A percentile compares a stretch with the other conserved stretches of the same genome.
phyloP scores from a whole-genome alignment of 2,888 invertebrate species.

The Cylindroiulus punctatus region DNA sequence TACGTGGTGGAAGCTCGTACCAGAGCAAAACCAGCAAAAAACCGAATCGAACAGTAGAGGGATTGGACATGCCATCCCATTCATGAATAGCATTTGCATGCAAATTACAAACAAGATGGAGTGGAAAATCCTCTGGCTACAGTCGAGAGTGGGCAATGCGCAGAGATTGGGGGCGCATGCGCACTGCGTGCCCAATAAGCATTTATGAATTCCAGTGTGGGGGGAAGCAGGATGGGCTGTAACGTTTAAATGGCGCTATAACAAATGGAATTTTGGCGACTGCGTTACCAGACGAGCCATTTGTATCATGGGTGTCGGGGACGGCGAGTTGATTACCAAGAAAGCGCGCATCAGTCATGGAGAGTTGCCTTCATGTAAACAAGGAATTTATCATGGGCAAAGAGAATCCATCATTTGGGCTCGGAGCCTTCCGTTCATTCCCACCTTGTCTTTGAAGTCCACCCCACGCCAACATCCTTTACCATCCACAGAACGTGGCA shows the following conservation, averaged over 20 bases:
- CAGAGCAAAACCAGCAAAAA: neutral
- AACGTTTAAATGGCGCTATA: neutral
- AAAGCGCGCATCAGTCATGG: constrained; percentile 53
- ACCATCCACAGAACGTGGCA: neutral
- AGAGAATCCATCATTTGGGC: constrained; percentile 53
- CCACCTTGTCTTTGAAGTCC: constrained; percentile 36
- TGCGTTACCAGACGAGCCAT: constrained; percentile 49
- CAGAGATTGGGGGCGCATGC: constrained; percentile 25
- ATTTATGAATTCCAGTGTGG: constrained; percentile 17
- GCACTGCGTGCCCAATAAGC: neutral
- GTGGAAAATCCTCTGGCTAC: constrained; percentile 9
- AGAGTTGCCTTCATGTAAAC: constrained; percentile 55
- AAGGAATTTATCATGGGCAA: constrained; percentile 54
- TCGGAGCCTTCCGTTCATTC: neutral
- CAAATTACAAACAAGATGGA: constrained; percentile 29
- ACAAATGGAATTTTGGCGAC: constrained; percentile 55
- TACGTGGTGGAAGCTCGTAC: neutral
- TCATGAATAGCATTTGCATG: constrained; percentile 38
- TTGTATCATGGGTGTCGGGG: constrained; percentile 52
- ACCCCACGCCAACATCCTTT: constrained; percentile 37
- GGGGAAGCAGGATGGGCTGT: neutral
- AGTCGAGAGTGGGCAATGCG: constrained; percentile 2
- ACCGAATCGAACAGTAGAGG: neutral
- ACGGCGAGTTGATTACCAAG: constrained; percentile 52
- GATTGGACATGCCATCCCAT: constrained; percentile 24